Conservation (phyloP, 2,797 vertebrate genomes). For the Perodicticus potto region DNA sequence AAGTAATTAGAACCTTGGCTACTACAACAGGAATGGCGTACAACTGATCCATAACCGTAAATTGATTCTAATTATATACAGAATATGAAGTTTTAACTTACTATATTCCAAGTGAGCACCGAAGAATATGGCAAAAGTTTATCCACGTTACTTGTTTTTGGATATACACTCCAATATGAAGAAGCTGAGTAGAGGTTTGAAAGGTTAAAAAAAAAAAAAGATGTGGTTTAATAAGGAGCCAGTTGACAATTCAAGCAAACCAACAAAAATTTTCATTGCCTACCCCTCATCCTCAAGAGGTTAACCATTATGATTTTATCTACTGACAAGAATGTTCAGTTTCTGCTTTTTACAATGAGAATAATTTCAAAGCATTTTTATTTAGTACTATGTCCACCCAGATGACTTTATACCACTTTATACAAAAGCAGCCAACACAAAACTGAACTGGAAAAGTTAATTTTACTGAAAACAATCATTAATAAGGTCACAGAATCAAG, state of each 20-base stretch:
- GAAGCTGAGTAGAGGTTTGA: conserved; percentile 89
- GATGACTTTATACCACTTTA: not conserved
- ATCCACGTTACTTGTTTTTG: conserved; percentile 91
- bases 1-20: not conserved
- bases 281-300: not conserved
- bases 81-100: conserved; percentile 81
- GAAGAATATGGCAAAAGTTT: conserved; percentile 95
- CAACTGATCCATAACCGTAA: not conserved
- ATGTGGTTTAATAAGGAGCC: conserved; percentile 48
- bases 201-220: not conserved
- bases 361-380: not conserved
- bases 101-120: conserved; percentile 89
- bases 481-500: conserved; percentile 56
- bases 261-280: not conserved
- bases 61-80: not conserved
- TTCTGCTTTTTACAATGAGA: conserved; percentile 53
- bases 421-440: not conserved
- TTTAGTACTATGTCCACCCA: not conserved
- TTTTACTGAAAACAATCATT: conserved; percentile 32
- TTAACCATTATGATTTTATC: conserved; percentile 38
- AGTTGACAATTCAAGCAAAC: conserved; percentile 18
- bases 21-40: not conserved
- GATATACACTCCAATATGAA: conserved; percentile 92
- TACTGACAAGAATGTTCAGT: conserved; percentile 18
- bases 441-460: conserved; percentile 20